phyloP scores from a whole-genome alignment of 2,888 invertebrate genomes.

The Junonia oenone region DNA sequence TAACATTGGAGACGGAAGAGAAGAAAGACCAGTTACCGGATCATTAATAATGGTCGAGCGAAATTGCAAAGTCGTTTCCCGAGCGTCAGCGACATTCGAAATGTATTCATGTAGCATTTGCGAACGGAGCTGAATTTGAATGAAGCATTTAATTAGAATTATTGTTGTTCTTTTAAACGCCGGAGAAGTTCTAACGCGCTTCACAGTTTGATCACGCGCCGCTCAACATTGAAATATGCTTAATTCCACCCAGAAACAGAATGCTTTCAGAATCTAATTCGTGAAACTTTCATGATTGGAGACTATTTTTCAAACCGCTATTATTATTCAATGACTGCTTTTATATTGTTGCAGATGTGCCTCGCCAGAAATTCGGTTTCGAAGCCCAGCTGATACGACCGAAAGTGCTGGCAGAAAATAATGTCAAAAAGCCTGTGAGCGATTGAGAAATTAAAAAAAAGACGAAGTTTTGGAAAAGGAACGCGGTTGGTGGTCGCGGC shows the following conservation, averaged over 20 bases:
- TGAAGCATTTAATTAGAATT: slow-evolving; percentile 50
- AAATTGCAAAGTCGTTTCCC: slow-evolving; percentile 21
- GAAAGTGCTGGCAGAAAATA: slow-evolving; percentile 34
- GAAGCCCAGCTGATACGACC: slow-evolving; percentile 34
- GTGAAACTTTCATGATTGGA: slow-evolving; percentile 20
- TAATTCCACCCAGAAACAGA: slow-evolving; percentile 40
- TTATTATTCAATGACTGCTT: background rate
- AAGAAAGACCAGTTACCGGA: slow-evolving; percentile 12
- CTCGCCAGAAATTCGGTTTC: slow-evolving; percentile 24
- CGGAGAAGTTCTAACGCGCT: slow-evolving; percentile 34
- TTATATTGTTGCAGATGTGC: slow-evolving; percentile 52
- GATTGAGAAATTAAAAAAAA: slow-evolving; percentile 15
- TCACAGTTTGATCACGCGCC: slow-evolving; percentile 52
- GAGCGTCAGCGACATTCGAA: slow-evolving; percentile 26
- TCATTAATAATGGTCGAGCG: slow-evolving; percentile 18
- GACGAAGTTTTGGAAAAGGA: slow-evolving; percentile 34
- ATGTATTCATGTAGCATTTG: slow-evolving; percentile 37
- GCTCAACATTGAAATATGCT: slow-evolving; percentile 44
- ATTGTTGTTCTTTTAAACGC: slow-evolving; percentile 47
- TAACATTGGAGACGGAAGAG: no score
- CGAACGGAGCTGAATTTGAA: slow-evolving; percentile 32
- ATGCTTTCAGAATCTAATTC: slow-evolving; percentile 41
- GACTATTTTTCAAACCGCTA: no score
- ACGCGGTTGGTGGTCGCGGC: slow-evolving; percentile 39
- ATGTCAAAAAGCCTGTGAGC: slow-evolving; percentile 20